These are phyloP conservation scores for Hirudo medicinalis DNA, from an alignment of 1,140 invertebrate species.

Conservation along the genomic window DNA sequence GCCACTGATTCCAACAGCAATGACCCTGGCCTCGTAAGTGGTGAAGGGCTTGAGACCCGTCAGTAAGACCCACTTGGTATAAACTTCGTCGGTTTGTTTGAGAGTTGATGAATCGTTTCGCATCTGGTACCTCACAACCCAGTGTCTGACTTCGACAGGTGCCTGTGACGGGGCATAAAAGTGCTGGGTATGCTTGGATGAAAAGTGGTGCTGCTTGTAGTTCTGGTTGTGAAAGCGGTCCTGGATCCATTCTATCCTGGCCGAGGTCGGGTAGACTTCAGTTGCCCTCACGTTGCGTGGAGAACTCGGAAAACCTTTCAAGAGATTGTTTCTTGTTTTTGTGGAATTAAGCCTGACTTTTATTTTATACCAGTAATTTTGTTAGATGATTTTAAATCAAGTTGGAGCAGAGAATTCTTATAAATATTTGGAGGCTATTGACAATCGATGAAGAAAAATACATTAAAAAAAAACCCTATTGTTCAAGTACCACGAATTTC, in stretches of 20 bases:
- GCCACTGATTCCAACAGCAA: background rate
- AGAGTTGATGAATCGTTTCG: background rate
- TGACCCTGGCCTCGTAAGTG: conserved; percentile 1
- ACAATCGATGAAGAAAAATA: no score
- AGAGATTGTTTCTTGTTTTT: no score
- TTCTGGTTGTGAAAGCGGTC: background rate
- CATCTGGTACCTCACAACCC: background rate
- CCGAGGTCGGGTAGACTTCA: background rate
- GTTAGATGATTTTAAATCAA: no score
- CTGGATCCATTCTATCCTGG: conserved; percentile 12
- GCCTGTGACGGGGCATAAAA: background rate
- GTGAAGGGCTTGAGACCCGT: background rate
- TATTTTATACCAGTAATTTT: no score
- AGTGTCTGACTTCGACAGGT: background rate
- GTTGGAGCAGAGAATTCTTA: no score
- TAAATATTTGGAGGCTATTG: no score
- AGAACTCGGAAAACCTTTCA: background rate
- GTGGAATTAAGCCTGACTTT: no score
- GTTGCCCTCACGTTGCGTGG: background rate
- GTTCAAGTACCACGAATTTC: no score
- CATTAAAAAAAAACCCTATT: no score
- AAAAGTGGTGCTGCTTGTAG: background rate
- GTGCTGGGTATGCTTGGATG: background rate
- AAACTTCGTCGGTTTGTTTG: background rate
- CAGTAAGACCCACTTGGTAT: background rate